These are phyloP conservation scores for Pteria penguin DNA, from an alignment of 2,888 invertebrate genomes.

Conservation along the genomic window DNA sequence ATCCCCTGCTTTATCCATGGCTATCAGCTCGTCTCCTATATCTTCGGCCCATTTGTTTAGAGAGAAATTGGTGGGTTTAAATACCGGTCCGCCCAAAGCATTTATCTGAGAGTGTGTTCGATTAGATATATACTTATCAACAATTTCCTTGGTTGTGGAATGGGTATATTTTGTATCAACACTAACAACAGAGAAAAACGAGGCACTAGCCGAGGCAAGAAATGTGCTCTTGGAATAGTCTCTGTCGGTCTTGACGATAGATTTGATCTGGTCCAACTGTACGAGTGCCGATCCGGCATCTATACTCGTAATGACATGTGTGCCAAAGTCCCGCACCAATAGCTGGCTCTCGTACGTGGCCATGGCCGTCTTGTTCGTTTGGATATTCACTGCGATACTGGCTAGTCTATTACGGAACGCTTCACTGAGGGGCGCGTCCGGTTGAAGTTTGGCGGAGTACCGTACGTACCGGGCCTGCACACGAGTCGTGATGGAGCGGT, in stretches of 20 bases:
- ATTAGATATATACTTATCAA: slow-evolving; percentile 49
- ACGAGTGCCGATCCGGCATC: slow-evolving; percentile 65
- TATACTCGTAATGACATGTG: slow-evolving; percentile 67
- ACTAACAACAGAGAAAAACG: slow-evolving; percentile 54
- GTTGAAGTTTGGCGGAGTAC: slow-evolving; percentile 61
- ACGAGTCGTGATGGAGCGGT: slow-evolving; percentile 59
- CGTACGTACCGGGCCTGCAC: slow-evolving; percentile 59
- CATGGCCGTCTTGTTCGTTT: slow-evolving; percentile 56
- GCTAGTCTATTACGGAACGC: slow-evolving; percentile 59
- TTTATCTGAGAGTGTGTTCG: slow-evolving; percentile 53
- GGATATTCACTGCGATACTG: slow-evolving; percentile 61
- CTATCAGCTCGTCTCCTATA: slow-evolving; percentile 63
- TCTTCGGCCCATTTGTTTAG: slow-evolving; percentile 59
- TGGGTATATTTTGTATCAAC: slow-evolving; percentile 46
- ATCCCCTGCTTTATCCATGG: slow-evolving; percentile 69
- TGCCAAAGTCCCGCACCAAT: slow-evolving; percentile 71
- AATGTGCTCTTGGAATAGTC: slow-evolving; percentile 47
- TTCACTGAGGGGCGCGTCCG: slow-evolving; percentile 55
- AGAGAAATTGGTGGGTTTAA: slow-evolving; percentile 61
- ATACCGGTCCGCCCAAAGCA: slow-evolving; percentile 62
- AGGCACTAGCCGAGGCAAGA: slow-evolving; percentile 61
- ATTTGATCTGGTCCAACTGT: slow-evolving; percentile 58
- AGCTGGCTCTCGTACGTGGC: slow-evolving; percentile 70
- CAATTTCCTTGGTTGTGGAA: slow-evolving; percentile 37
- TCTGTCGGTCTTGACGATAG: slow-evolving; percentile 41